Base-by-base conservation (phyloP, 2,888 invertebrate genomes). In the Ochropleura plecta region DNA sequence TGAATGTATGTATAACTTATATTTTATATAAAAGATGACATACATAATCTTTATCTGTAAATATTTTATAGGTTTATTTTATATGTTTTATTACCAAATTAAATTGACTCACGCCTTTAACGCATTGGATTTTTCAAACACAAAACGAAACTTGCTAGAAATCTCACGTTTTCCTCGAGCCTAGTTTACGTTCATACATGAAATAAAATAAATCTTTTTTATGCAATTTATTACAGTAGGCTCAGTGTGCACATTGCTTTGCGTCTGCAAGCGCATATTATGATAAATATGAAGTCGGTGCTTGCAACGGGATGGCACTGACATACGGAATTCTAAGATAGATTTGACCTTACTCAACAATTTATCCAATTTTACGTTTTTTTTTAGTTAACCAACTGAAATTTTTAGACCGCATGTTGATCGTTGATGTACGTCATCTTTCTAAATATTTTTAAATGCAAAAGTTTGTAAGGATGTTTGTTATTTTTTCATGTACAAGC, bases 251-350 rank as follows among this genome's bases (percentile, higher is more conserved):
- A 57, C 40, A n/a, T 42, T 46, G 51, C 40, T 30, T 51, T 57
- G 40, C 64, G 3, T 64, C 1, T 18, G 20, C 51, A 18, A 57
- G 63, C 40, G 63, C 46, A 69, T 51, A n/a, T 48, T 62, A 53
- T 67, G 62, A 49, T 57, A 69, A 64, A 76, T 76, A 46, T 40
- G 57, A 64, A 18, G 55, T 64, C 46, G 30, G 49, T 42, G 7
- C 57, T 46, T 5, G 12, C 18, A n/a, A 57, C 40, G 44, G 18
- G 40, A 44, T 49, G n/a, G n/a, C 4, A 9, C 16, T 44, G 67
- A 44, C 20, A 20, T 49, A 46, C 18, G 42, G 30, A 64, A 64
- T 42, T 53, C 42, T 55, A 14, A 59, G 16, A 46, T 49, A 71
- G 18, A 53, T n/a, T 49, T 51, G 65, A 63, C 42, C 44, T 62